These are phyloP conservation scores for Drosophila anomalipes DNA, from an alignment of 2,888 invertebrate species.

Conservation along the genomic window DNA sequence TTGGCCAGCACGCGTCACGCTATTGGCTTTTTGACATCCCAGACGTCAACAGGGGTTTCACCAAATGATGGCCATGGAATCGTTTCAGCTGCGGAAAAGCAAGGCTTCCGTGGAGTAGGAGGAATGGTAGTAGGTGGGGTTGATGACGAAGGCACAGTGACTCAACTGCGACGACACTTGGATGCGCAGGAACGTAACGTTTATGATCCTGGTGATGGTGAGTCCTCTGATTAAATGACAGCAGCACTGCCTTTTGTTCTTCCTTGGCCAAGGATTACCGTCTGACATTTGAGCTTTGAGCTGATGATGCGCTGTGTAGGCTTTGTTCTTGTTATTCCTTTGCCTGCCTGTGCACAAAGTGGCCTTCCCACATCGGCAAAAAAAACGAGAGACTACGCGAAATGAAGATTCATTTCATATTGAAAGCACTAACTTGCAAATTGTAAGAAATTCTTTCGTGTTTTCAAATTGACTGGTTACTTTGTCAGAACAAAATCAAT, in stretches of 20 bases:
- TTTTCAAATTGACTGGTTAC: neutral
- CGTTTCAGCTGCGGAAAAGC: slow-evolving; percentile 26
- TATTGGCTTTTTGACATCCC: slow-evolving; percentile 64
- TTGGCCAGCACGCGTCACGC: slow-evolving; percentile 62
- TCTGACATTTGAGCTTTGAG: slow-evolving; percentile 42
- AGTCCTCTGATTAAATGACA: slow-evolving; percentile 72
- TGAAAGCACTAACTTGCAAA: neutral
- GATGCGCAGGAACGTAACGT: slow-evolving; percentile 77
- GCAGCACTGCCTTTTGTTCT: slow-evolving; percentile 41
- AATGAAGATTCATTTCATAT: slow-evolving; percentile 18
- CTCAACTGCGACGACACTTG: slow-evolving; percentile 53
- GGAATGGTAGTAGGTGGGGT: slow-evolving; percentile 13
- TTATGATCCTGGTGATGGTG: slow-evolving; percentile 85
- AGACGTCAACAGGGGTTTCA: slow-evolving; percentile 34
- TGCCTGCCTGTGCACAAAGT: slow-evolving; percentile 1
- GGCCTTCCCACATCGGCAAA: slow-evolving; percentile 10
- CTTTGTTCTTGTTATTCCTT: slow-evolving; percentile 23
- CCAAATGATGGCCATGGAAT: slow-evolving; percentile 23
- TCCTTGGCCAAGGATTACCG: slow-evolving; percentile 40
- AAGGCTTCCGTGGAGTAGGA: slow-evolving; percentile 15
- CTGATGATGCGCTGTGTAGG: slow-evolving; percentile 14
- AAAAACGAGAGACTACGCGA: neutral
- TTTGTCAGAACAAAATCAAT: neutral
- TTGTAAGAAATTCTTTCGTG: neutral
- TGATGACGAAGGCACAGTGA: slow-evolving; percentile 33